Percentiles rank a stretch among this genome's conserved stretches.
Conservation (phyloP, 2,113 vertebrate genomes). For the Pipa parva region DNA sequence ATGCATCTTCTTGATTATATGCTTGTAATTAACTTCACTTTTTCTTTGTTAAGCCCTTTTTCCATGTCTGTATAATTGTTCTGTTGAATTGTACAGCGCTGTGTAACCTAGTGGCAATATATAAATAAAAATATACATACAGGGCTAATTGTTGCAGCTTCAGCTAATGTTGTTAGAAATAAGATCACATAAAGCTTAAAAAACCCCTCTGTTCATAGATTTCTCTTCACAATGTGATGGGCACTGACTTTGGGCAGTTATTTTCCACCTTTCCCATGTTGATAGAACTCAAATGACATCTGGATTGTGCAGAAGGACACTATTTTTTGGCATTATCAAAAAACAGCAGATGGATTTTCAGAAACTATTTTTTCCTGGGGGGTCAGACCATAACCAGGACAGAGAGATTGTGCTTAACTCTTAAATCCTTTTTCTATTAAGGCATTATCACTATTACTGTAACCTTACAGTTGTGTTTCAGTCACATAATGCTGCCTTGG, state of each 20-base stretch:
- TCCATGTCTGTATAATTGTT: too few species aligned
- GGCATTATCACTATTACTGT: slow-evolving; percentile 51
- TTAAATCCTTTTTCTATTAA: slow-evolving; percentile 46
- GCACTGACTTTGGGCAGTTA: slow-evolving; percentile 9
- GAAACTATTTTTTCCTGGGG: slow-evolving; percentile 35
- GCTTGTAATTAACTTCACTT: too few species aligned
- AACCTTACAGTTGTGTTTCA: slow-evolving; percentile 48
- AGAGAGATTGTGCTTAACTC: slow-evolving; percentile 6
- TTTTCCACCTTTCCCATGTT: slow-evolving; percentile 10
- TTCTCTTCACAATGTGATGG: slow-evolving; percentile 16
- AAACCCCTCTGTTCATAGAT: background rate
- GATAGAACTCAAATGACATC: background rate
- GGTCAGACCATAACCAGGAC: slow-evolving; percentile 43
- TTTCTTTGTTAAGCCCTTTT: too few species aligned
- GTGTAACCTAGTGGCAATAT: too few species aligned
- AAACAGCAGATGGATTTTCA: slow-evolving; percentile 33
- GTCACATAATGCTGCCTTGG: slow-evolving; percentile 49
- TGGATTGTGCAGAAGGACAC: background rate
- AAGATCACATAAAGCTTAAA: background rate
- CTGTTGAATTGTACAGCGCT: too few species aligned
- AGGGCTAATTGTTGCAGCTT: background rate
- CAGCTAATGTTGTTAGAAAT: slow-evolving; percentile 4
- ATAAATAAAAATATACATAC: too few species aligned
- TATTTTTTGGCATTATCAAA: slow-evolving; percentile 19
- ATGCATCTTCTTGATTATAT: too few species aligned